Base-by-base conservation (phyloP, 2,797 vertebrate genomes). In the Meriones psammophilus region DNA sequence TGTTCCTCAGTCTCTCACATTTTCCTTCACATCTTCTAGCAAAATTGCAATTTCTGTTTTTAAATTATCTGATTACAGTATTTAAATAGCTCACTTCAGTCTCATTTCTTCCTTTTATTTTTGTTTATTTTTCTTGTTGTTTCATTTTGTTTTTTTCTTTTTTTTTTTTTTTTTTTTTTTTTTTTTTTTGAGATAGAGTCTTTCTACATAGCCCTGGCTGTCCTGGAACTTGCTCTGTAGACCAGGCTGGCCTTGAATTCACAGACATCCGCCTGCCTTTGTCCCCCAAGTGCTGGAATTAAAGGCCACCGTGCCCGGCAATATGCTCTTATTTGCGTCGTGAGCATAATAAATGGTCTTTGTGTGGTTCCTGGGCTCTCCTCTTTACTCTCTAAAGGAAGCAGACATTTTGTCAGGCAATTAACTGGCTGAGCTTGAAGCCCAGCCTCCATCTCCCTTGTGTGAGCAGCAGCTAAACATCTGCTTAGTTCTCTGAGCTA, bases 11-110 rank as follows among this genome's bases (percentile, higher is more conserved):
- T n/a, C 64, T 46, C 73, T 81, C 2, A 58, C 60, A 68, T 81
- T 92, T 94, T 73, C 14, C 46, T 81, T 95, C 64, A 80, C 14
- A 33, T 66, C 76, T 66, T 93, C 78, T 24, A 68, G 36, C 46
- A 87, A 90, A 80, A 56, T 66, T 79, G n/a, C 20, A 42, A 56
- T 81, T 74, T 81, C 30, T 74, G 14, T 50, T 87, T 54, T 76
- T 73, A 78, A 74, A 74, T 78, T 79, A 42, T 54, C 54, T n/a
- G 68, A 30, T 20, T 71, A 69, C 9, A 56, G 36, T 39, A 56
- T 76, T 56, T 50, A 69, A 91, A 71, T 33, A 73, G 92, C 60
- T 83, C 26, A 60, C 3, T 71, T 62, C 39, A 84, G 26, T 54
- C 28, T 15, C 33, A 62, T 22, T 78, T 62, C 50, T 66, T 73